Base-by-base conservation (phyloP, 1,140 invertebrate species). In the Hyles vespertilio region DNA sequence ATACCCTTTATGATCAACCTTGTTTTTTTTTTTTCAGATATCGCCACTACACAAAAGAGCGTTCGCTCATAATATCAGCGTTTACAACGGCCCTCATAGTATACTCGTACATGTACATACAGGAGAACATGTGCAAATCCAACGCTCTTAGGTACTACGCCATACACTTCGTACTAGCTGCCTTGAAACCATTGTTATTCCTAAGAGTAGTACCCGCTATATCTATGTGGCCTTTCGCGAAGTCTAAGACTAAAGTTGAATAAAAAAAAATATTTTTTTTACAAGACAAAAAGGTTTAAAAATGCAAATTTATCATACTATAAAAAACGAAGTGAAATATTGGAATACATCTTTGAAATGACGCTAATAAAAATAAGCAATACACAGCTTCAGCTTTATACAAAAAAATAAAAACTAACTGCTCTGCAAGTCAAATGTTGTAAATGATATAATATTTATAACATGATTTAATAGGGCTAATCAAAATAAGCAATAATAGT, bases 11-110 rank as follows among this genome's bases (percentile, higher is more conserved):
- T 22, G 22, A 22, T 22, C 2, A 22, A 22, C 22, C 22, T 32
- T 56, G 60, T 44, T 65, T 22, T 58, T 64, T 56, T 51, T 64
- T 45, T 81, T 77, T 7, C 81, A 87, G 84, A 51, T 85, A 79
- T 60, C 81, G 84, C 33, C 78, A 84, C 54, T 69, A 81, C 58
- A 77, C 84, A 1, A 77, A 67, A 47, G 65, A 74, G 22, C 61
- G 81, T 3, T 86, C 83, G 3, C 44, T 83, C 1, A 47, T 74
- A 32, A 66, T 86, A 61, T 69, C 79, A 5, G 48, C 65, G 5
- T 63, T 81, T 10, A 43, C 58, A 0, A 78, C 73, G 1, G 53
- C 32, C 1, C 3, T 66, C 10, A 63, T 76, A 3, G 49, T 76
- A 4, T 77, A 70, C 47, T 33, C 32, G 0, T 67, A 69, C 22